Percentiles rank a stretch among this genome's conserved stretches.
Conservation (phyloP, 1,140 invertebrate genomes). For the Ceratina australensis region DNA sequence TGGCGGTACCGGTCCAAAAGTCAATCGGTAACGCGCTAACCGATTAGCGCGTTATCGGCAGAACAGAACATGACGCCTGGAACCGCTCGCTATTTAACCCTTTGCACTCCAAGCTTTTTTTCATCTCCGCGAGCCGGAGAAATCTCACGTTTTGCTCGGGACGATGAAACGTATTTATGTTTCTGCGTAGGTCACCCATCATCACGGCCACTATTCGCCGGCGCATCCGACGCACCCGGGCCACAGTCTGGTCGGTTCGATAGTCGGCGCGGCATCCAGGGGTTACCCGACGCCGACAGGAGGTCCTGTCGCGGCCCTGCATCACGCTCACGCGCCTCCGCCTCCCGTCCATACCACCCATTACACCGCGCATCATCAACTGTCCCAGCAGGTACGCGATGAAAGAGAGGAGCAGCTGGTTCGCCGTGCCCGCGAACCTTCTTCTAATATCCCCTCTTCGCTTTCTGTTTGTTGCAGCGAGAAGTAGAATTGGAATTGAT, state of each 20-base stretch:
- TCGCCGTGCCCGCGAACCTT: conserved; percentile 1
- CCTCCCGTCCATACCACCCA: conserved; percentile 74
- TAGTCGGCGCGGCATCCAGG: conserved; percentile 71
- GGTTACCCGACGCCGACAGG: conserved; percentile 73
- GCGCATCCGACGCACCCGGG: conserved; percentile 70
- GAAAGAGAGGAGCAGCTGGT: no score
- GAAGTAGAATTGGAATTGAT: conserved; percentile 74
- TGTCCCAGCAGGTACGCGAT: conserved; percentile 74
- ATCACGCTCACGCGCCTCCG: conserved; percentile 72
- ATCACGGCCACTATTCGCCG: conserved; percentile 72
- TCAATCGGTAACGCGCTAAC: no score
- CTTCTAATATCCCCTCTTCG: background rate
- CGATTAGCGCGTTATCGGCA: no score
- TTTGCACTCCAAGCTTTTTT: no score
- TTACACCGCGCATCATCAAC: conserved; percentile 74
- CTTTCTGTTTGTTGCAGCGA: conserved; percentile 58
- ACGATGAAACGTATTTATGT: no score
- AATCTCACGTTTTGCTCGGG: no score
- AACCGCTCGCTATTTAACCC: no score
- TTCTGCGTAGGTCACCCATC: conserved; percentile 70
- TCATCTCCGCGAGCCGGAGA: no score
- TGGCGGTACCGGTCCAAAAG: no score
- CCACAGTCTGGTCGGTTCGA: conserved; percentile 71
- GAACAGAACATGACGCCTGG: no score
- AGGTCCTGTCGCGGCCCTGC: conserved; percentile 72